phyloP scores from a whole-genome alignment of 2,113 vertebrate species.

The Sclerurus mexicanus region DNA sequence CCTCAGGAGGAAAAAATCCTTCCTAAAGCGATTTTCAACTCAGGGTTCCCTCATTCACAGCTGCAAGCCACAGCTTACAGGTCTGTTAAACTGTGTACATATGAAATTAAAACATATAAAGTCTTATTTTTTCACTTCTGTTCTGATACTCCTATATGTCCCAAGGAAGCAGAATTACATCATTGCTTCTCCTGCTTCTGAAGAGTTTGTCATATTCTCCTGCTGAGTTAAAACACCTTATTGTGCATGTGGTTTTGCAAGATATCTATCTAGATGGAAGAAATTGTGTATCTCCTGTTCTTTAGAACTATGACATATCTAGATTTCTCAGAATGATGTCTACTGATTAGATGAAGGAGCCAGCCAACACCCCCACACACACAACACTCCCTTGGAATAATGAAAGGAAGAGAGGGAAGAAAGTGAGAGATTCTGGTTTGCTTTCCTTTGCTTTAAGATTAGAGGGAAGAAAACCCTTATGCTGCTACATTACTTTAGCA shows the following conservation, averaged over 20 bases:
- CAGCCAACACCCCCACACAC: not conserved
- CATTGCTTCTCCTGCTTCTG: not conserved
- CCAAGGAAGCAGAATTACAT: not conserved
- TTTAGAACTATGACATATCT: not conserved
- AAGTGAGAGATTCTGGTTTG: not conserved
- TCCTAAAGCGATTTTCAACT: not conserved
- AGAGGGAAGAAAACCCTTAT: accelerated
- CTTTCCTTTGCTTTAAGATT: not conserved
- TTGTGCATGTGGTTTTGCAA: not conserved
- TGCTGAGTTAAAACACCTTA: not conserved
- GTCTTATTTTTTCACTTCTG: not conserved
- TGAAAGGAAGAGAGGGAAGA: not conserved
- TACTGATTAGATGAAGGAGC: not conserved
- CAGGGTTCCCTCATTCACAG: not conserved
- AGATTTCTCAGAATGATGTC: not conserved
- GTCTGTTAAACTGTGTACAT: not conserved
- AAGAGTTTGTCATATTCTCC: not conserved
- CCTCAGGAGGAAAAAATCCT: not conserved
- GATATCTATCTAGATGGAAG: not conserved
- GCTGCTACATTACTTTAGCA: not conserved
- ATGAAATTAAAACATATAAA: not conserved
- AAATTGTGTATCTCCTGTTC: not conserved
- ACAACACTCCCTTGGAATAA: not conserved
- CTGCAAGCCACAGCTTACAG: not conserved
- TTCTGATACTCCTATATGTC: not conserved